Conservation (phyloP, 2,888 invertebrate genomes). For the Halocaridina rubra region DNA sequence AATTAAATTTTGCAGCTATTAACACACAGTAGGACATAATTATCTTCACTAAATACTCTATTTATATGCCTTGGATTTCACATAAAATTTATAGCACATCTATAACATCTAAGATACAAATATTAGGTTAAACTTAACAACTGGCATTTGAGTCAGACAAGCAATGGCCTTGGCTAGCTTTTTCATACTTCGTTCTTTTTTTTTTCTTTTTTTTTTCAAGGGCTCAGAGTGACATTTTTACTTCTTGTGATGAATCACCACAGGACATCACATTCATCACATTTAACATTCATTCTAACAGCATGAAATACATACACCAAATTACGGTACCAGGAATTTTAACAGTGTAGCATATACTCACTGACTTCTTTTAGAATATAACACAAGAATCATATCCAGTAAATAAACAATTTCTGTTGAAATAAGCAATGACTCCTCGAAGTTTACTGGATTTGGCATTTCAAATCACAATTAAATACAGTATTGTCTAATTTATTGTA, state of each 20-base stretch:
- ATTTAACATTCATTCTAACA: not conserved
- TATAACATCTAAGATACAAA: no score
- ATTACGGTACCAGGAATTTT: no score
- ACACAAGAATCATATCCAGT: not conserved
- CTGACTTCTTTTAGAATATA: not conserved
- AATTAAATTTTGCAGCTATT: not conserved
- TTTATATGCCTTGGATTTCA: not conserved
- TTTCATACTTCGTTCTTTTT: no score
- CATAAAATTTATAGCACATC: not conserved
- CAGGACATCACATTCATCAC: conserved; percentile 2
- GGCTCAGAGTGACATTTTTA: conserved; percentile 15
- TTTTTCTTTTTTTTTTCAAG: conserved; percentile 9
- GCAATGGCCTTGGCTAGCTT: conserved; percentile 20
- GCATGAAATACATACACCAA: no score
- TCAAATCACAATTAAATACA: no score
- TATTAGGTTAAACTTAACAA: no score
- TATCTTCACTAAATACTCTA: not conserved
- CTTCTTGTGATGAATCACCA: conserved; percentile 3
- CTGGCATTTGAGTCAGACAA: not conserved
- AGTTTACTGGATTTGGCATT: no score
- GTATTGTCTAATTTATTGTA: no score
- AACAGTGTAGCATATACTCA: not conserved
- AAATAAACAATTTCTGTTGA: conserved; percentile 9
- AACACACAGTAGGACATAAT: not conserved
- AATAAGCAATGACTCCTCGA: no score